Evolutionary conservation across 2,888 invertebrate species (phyloP), one percentile per base, ranked within the genome.

Genomic region (Noctua comes): DNA sequence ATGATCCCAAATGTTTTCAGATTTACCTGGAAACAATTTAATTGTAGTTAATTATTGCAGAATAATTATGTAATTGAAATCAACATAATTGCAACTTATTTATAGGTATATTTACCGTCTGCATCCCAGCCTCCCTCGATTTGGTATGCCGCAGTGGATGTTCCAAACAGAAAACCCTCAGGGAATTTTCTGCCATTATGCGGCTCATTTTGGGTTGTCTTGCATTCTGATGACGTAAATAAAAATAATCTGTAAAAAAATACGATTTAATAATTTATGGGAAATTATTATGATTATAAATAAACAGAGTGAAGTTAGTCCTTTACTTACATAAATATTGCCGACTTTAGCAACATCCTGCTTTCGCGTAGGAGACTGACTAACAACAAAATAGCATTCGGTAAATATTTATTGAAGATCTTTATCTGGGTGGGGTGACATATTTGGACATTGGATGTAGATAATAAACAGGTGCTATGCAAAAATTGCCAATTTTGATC

Each of bases 1-100:
- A 76, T 91, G 94, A 91, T 98, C 98, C 98, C 98, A 98, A 79
- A 97, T 97, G 76, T 96, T 97, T 93, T 96, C 96, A 1, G 96
- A 93, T 91, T 97, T 97, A 36, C 97, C 97, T 95, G 80, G 43
- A 91, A 89, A 48, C 16, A 78, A 51, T 21, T 5, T 16, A 21
- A 36, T 11, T 13, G 16, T 65, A 10, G 13, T 76, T 65, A 21
- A 54, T 65, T 54, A 43, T 51, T 64, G 18, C 18, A 27, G 31
- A 31, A 18, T 46, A 16, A 21, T 8, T 62, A 46, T 2, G 16
- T 10, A 7, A 11, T 40, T n/a, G n/a, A n/a, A n/a, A n/a, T n/a
- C n/a, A n/a, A n/a, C n/a, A n/a, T n/a, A n/a, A n/a, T n/a, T n/a
- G n/a, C n/a, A 59, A n/a, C 48, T 73, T 27, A 27, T 4, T 31